Percentiles rank a stretch among this genome's conserved stretches.
phyloP scores from a whole-genome alignment of 2,113 vertebrate species.

The Onychostoma macrolepis region DNA sequence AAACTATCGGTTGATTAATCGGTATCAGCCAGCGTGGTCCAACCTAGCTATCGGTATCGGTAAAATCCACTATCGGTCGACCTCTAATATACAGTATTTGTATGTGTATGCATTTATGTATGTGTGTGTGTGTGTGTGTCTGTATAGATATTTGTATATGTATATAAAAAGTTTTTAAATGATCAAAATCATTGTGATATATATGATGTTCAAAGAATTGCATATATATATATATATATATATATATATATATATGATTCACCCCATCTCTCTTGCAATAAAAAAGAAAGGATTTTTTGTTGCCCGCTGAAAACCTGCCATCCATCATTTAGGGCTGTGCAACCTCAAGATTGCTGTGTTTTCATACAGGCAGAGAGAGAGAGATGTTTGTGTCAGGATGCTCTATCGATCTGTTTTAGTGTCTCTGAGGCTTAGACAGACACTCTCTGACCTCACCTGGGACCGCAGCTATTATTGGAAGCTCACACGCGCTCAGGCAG shows the following conservation, averaged over 20 bases:
- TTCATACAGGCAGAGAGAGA: not conserved
- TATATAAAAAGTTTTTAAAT: not conserved
- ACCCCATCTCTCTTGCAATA: not conserved
- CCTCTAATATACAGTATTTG: no score
- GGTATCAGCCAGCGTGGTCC: no score
- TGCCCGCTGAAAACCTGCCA: slow-evolving; percentile 7
- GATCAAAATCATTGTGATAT: not conserved
- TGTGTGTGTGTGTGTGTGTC: no score
- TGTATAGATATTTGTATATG: no score
- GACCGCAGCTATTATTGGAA: not conserved
- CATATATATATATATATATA: no score
- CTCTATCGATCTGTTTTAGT: slow-evolving; percentile 32
- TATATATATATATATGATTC: no score
- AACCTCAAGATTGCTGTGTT: not conserved
- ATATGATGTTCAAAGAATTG: not conserved
- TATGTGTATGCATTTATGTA: no score
- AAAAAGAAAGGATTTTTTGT: not conserved
- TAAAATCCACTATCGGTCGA: no score
- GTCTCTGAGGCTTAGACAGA: not conserved
- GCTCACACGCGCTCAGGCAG: not conserved
- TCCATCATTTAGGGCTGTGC: slow-evolving; percentile 39
- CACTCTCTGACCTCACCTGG: slow-evolving; percentile 32
- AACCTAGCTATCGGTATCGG: no score
- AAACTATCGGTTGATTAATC: no score
- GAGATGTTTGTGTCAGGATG: slow-evolving; percentile 5